These are phyloP conservation scores for Ormyrus rosae DNA, from an alignment of 2,888 invertebrate species.

Conservation along the genomic window DNA sequence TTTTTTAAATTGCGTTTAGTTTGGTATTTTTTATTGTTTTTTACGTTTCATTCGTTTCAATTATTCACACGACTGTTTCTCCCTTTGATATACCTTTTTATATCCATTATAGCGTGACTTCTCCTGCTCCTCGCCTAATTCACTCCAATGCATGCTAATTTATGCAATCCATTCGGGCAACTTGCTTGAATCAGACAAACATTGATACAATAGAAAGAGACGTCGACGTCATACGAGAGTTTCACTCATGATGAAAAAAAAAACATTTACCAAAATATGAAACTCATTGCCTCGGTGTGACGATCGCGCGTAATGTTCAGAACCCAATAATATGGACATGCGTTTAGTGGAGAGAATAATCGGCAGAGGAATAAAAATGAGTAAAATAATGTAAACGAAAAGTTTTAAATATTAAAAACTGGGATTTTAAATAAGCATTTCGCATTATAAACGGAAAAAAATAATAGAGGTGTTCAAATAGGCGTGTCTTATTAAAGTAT, in stretches of 20 bases:
- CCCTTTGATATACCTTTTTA: background rate
- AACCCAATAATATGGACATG: conserved; percentile 23
- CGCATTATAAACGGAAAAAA: conserved; percentile 14
- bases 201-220: conserved; percentile 46
- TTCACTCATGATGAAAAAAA: conserved; percentile 19
- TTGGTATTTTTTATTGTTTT: conserved; percentile 9
- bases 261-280: background rate
- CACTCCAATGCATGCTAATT: conserved; percentile 26
- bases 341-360: conserved; percentile 44
- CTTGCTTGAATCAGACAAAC: conserved; percentile 23
- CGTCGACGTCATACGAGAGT: conserved; percentile 32
- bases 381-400: background rate
- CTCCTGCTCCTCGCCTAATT: background rate
- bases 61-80: conserved; percentile 9
- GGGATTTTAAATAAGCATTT: too few relatives aligned
- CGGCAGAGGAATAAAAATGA: conserved; percentile 33
- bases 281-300: conserved; percentile 17
- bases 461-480: conserved; percentile 14
- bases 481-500: too few relatives aligned
- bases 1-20: background rate
- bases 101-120: background rate
- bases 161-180: conserved; percentile 22
- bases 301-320: conserved; percentile 6
- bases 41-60: background rate
- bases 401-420: background rate